Evolutionary conservation across 1,140 invertebrate species (phyloP), one percentile per base, ranked within the genome.

Genomic region (Drosophila willistoni): DNA sequence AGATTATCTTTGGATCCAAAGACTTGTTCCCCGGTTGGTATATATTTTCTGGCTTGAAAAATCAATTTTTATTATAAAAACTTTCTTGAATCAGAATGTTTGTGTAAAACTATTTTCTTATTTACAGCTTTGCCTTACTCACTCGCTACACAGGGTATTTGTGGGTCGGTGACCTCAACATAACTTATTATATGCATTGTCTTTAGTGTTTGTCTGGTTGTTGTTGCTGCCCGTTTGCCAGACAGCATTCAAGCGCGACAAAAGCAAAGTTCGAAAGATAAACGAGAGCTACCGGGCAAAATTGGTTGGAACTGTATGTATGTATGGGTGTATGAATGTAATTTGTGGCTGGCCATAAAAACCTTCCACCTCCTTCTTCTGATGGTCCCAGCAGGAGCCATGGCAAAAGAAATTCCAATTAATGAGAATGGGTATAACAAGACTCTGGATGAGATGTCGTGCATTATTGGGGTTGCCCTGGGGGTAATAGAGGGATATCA

Each of bases 401-500:
- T 71, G 64, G 64, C 42, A 62, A 73, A 82, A 87, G 76, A 87
- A 87, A 86, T 87, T 86, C 75, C 83, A 86, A 86, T 86, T 86
- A 86, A 86, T 86, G 83, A 87, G 79, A 82, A 82, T 82, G 68
- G 68, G 71, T 73, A 79, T 73, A 81, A 39, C 19, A 51, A 51
- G 44, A 51, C 44, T 22, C 17, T 51, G 44, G 44, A 19, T 51
- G 44, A 51, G 44, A 51, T 22, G 44, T 51, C 44, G 44, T 51
- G 44, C 44, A 22, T 51, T 51, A 51, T 51, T 51, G 44, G 44
- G 44, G 44, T 22, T 51, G 17, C 17, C 7, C 13, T 17, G 57
- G 25, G 25, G 44, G 41, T 12, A 76, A 34, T 60, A 13, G 36
- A 22, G 36, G 39, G 41, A 33, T 51, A 51, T 36, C 74, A 42